phyloP scores from a whole-genome alignment of 2,113 vertebrate species.

The Bos taurus region DNA sequence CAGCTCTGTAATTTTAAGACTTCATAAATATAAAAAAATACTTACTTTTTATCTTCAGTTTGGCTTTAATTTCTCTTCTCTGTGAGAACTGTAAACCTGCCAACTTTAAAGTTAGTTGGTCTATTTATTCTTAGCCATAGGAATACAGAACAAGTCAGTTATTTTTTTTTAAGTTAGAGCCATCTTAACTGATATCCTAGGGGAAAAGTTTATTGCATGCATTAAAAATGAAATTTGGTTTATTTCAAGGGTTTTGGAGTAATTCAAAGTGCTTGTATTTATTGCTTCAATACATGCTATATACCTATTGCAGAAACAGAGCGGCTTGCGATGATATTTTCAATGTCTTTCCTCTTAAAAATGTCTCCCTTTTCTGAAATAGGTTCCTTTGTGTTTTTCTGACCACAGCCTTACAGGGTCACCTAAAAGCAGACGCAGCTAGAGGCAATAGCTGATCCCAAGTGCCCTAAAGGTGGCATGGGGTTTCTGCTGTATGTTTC shows the following conservation, averaged over 20 bases:
- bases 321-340: neutral
- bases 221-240: constrained; percentile 70
- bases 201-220: constrained; percentile 55
- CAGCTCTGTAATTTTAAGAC: constrained; percentile 68
- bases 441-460: neutral
- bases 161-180: constrained; percentile 42
- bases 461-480: neutral
- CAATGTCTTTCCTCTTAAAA: constrained; percentile 15
- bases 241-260: constrained; percentile 59
- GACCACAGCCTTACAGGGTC: neutral
- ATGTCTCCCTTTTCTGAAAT: neutral
- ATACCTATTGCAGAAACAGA: neutral
- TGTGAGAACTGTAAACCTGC: constrained; percentile 73
- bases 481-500: neutral
- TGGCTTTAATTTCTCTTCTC: constrained; percentile 72
- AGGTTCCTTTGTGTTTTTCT: neutral
- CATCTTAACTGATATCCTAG: constrained; percentile 52
- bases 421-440: neutral
- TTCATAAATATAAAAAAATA: constrained; percentile 73
- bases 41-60: constrained; percentile 71
- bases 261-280: constrained; percentile 52
- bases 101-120: constrained; percentile 72
- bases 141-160: constrained; percentile 61
- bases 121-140: constrained; percentile 68
- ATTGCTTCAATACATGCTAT: neutral